Evolutionary conservation across 2,113 vertebrate genomes (phyloP).

Genomic region (Actinemys pallida): DNA sequence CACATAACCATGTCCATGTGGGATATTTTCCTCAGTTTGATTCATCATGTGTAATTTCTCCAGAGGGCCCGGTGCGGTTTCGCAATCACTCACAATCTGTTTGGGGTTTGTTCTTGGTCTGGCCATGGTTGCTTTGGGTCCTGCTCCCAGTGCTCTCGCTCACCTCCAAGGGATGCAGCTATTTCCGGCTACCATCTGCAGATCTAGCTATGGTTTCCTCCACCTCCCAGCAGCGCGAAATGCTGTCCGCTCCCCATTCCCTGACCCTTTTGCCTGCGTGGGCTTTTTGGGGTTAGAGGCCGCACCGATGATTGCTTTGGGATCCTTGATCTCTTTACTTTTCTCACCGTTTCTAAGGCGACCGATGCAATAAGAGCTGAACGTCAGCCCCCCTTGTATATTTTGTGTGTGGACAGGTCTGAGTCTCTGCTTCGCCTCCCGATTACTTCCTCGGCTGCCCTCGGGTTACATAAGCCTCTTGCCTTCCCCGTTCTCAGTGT

Average conservation of each 20-base stretch:
- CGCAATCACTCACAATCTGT: not conserved
- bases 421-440: not conserved
- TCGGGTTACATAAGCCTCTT: fast-evolving
- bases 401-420: not conserved
- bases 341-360: conserved; percentile 17
- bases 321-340: not conserved
- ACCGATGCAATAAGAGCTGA: fast-evolving
- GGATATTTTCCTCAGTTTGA: not conserved
- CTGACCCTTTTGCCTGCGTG: not conserved
- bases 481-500: fast-evolving
- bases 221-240: not conserved
- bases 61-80: not conserved
- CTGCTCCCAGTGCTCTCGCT: not conserved
- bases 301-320: fast-evolving
- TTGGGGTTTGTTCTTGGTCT: not conserved
- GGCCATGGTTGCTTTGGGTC: fast-evolving
- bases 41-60: not conserved
- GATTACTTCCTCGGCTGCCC: not conserved
- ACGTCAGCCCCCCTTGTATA: not conserved
- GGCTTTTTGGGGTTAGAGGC: not conserved
- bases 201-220: fast-evolving
- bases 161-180: not conserved
- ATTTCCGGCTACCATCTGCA: not conserved
- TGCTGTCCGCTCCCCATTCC: not conserved
- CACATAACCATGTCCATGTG: not conserved